These are phyloP conservation scores for Ypsolopha sequella DNA, from an alignment of 2,888 invertebrate species.

Conservation along the genomic window DNA sequence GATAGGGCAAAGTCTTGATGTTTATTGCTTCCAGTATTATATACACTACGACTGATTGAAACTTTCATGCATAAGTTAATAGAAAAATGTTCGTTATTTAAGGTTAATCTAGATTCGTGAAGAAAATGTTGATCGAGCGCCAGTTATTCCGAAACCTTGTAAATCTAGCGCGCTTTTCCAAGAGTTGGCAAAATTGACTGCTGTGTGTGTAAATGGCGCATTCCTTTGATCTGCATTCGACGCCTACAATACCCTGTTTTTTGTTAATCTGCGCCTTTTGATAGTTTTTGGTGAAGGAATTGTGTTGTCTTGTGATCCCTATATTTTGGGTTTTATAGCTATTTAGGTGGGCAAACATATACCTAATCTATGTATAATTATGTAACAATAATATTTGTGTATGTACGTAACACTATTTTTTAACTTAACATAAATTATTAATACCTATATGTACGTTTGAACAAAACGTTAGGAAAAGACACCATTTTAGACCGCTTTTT, in stretches of 20 bases:
- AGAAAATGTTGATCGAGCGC: too few species aligned
- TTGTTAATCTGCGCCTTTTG: not conserved
- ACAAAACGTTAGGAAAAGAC: not conserved
- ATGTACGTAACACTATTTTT: conserved; percentile 14
- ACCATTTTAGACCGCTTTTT: not conserved
- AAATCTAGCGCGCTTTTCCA: too few species aligned
- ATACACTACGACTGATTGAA: too few species aligned
- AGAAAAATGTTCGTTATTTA: too few species aligned
- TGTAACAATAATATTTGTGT: conserved; percentile 23
- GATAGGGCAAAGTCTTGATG: too few species aligned
- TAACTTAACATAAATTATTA: not conserved
- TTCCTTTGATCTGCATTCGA: too few species aligned
- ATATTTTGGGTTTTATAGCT: conserved; percentile 12
- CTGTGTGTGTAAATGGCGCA: too few species aligned
- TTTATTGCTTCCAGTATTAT: too few species aligned
- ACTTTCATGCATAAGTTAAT: too few species aligned
- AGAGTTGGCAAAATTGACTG: too few species aligned
- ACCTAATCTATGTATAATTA: conserved; percentile 5
- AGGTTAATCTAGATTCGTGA: too few species aligned
- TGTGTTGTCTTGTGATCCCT: conserved; percentile 17
- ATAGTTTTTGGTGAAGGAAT: conserved; percentile 8
- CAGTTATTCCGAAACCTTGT: too few species aligned
- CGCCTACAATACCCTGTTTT: not conserved
- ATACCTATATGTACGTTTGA: not conserved
- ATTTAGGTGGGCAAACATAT: conserved; percentile 15